These are phyloP conservation scores for Sepiola atlantica DNA, from an alignment of 2,888 invertebrate genomes.

Conservation along the genomic window DNA sequence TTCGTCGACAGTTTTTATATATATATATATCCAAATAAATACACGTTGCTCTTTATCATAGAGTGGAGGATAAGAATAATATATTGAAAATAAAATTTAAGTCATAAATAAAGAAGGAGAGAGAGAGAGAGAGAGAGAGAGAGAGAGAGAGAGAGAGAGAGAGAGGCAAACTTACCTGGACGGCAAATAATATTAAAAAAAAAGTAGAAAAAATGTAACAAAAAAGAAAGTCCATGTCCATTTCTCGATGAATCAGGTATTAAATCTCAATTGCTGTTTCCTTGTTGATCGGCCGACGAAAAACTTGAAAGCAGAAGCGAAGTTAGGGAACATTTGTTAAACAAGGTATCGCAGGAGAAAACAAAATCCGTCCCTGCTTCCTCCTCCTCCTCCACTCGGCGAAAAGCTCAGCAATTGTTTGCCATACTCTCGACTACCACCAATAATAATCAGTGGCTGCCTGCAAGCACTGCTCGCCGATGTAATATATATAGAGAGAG, in stretches of 20 bases:
- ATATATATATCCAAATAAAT: too few species aligned
- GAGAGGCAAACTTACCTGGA: not conserved
- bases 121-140: not conserved
- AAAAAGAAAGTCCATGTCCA: slow-evolving; percentile 4
- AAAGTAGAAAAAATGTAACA: not conserved
- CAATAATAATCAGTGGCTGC: not conserved
- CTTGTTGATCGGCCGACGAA: not conserved
- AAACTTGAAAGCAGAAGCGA: not conserved
- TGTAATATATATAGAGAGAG: not conserved
- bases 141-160: not conserved
- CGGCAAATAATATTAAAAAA: not conserved
- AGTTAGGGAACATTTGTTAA: slow-evolving; percentile 9
- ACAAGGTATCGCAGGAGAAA: not conserved
- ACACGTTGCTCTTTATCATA: too few species aligned
- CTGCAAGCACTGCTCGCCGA: slow-evolving; percentile 10
- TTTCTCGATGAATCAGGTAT: slow-evolving; percentile 6
- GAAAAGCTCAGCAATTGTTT: slow-evolving; percentile 14
- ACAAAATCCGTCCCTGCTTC: not conserved
- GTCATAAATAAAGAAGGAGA: not conserved
- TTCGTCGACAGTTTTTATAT: too few species aligned
- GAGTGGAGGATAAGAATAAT: too few species aligned
- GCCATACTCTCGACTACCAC: slow-evolving; percentile 16
- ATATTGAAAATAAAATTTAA: not conserved
- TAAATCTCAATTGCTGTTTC: slow-evolving; percentile 32
- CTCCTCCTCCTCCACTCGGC: not conserved